Percentiles rank a stretch among this genome's conserved stretches.
Conservation (phyloP, 2,797 vertebrate species). For the Sylvilagus floridanus region DNA sequence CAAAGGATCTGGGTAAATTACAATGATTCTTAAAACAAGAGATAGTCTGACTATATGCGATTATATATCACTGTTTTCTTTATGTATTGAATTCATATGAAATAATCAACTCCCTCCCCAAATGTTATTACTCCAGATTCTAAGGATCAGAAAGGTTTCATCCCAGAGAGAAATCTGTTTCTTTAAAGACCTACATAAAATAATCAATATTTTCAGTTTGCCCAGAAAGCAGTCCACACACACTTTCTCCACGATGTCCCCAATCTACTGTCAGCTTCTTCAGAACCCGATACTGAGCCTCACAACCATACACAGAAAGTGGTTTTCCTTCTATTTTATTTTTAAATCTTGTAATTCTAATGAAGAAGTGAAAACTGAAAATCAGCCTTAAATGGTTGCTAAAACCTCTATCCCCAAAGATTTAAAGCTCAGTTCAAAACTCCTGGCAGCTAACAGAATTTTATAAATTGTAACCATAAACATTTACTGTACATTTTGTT, state of each 20-base stretch:
- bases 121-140: neutral
- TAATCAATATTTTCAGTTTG: neutral
- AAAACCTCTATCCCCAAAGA: conserved; percentile 22
- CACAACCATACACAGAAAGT: neutral
- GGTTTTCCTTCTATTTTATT: neutral
- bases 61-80: conserved; percentile 47
- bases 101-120: neutral
- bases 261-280: neutral
- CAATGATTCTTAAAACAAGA: conserved; percentile 42
- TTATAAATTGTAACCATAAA: neutral
- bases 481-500: neutral
- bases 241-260: neutral
- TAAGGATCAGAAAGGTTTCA: conserved; percentile 39
- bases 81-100: conserved; percentile 5
- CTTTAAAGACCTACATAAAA: conserved; percentile 36
- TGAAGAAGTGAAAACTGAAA: conserved; percentile 35
- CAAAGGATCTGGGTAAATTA: conserved; percentile 48
- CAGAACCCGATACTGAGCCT: neutral
- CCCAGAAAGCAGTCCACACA: neutral
- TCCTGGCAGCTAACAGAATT: neutral
- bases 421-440: neutral
- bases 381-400: conserved; percentile 39
- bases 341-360: conserved; percentile 54
- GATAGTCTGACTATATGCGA: neutral
- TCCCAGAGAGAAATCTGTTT: neutral